A percentile compares a stretch with the other conserved stretches of the same genome.
These are phyloP conservation scores for Sardina pilchardus DNA, from an alignment of 2,113 vertebrate genomes.

Conservation along the genomic window DNA sequence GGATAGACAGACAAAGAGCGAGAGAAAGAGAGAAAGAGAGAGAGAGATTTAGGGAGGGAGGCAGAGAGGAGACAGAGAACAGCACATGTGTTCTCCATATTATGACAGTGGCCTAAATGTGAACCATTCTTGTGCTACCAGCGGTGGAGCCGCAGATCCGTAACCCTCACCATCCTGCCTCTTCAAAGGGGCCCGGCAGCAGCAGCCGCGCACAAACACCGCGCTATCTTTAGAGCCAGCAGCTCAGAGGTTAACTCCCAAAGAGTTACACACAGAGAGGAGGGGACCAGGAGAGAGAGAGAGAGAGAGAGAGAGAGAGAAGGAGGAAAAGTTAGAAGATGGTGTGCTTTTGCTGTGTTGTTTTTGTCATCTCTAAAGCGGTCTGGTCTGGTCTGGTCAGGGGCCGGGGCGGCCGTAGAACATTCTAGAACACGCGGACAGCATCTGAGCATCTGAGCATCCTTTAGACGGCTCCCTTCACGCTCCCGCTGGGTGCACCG, in stretches of 20 bases:
- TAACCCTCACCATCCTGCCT: conserved; percentile 58
- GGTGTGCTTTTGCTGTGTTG: conserved; percentile 66
- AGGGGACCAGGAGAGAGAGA: not conserved
- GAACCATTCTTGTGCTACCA: conserved; percentile 70
- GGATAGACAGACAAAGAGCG: not conserved
- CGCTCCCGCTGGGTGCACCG: conserved; percentile 42
- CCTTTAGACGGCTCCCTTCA: conserved; percentile 60
- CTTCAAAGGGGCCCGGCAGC: conserved; percentile 66
- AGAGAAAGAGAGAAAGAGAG: not conserved
- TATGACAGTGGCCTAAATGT: conserved; percentile 61
- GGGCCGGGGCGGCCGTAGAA: conserved; percentile 57
- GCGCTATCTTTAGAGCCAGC: conserved; percentile 59
- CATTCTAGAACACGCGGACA: conserved; percentile 72
- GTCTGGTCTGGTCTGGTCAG: conserved; percentile 45
- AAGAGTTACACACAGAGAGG: not conserved
- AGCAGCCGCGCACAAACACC: conserved; percentile 67
- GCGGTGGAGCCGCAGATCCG: conserved; percentile 65
- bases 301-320: not conserved
- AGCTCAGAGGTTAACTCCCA: conserved; percentile 42
- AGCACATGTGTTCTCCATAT: conserved; percentile 74
- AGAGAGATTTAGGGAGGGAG: not conserved
- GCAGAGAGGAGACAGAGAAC: conserved; percentile 35
- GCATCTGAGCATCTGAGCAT: conserved; percentile 71
- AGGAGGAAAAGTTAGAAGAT: conserved; percentile 37
- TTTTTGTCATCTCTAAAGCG: conserved; percentile 31